A percentile compares a stretch with the other conserved stretches of the same genome.
These are phyloP conservation scores for Drosophila differens DNA, from an alignment of 2,888 invertebrate genomes.

Conservation along the genomic window DNA sequence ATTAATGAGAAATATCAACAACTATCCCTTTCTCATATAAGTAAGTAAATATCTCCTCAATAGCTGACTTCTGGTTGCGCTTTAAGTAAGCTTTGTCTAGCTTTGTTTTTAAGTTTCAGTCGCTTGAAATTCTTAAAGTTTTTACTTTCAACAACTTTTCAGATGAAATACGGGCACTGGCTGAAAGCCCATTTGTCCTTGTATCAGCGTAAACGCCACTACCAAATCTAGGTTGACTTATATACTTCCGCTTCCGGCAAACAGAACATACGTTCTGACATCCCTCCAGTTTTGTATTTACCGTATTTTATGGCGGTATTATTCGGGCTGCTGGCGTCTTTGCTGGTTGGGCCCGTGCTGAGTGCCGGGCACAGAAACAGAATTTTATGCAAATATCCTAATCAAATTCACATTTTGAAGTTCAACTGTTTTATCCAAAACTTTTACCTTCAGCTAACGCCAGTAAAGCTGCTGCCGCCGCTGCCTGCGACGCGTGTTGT, in stretches of 20 bases:
- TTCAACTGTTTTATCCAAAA: slow-evolving; percentile 85
- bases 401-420: slow-evolving; percentile 85
- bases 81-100: not conserved
- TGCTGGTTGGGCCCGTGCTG: slow-evolving; percentile 29
- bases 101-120: slow-evolving; percentile 16
- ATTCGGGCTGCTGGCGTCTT: slow-evolving; percentile 35
- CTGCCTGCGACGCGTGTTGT: slow-evolving; percentile 66
- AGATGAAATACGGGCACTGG: slow-evolving; percentile 44
- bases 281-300: slow-evolving; percentile 27
- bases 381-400: slow-evolving; percentile 85
- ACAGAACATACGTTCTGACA: slow-evolving; percentile 72
- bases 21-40: not conserved
- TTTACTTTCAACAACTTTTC: slow-evolving; percentile 45
- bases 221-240: slow-evolving; percentile 82
- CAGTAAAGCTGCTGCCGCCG: slow-evolving; percentile 27
- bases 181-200: slow-evolving; percentile 81
- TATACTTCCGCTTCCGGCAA: slow-evolving; percentile 82
- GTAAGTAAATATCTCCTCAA: not conserved
- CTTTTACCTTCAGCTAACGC: slow-evolving; percentile 66
- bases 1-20: not conserved
- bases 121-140: slow-evolving; percentile 37
- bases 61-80: not conserved
- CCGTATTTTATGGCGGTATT: slow-evolving; percentile 68
- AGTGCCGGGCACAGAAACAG: slow-evolving; percentile 72
- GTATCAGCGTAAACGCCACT: slow-evolving; percentile 70